phyloP scores from a whole-genome alignment of 2,888 invertebrate genomes.

The Penaeus monodon region DNA sequence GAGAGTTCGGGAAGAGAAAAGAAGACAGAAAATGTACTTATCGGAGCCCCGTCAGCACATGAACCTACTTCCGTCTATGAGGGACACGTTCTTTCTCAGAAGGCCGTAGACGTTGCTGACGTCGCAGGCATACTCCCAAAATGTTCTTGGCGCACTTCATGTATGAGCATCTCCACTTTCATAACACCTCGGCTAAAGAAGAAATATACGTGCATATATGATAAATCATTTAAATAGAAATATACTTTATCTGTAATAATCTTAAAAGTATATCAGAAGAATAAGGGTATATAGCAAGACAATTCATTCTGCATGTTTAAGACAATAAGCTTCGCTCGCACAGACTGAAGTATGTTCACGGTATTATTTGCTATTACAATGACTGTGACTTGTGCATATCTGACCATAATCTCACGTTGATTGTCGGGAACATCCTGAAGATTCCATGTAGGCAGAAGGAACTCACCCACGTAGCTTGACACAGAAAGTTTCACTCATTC shows the following conservation, averaged over 20 bases:
- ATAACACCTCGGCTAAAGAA: neutral
- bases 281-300: too few relatives aligned
- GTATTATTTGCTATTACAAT: too few relatives aligned
- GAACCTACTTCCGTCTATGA: conserved; percentile 30
- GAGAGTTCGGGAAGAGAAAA: too few relatives aligned
- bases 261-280: too few relatives aligned
- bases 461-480: conserved; percentile 18
- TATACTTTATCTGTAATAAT: too few relatives aligned
- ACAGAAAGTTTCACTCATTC: neutral
- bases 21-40: too few relatives aligned
- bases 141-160: conserved; percentile 7
- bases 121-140: conserved; percentile 27
- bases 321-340: too few relatives aligned
- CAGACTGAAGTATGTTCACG: too few relatives aligned
- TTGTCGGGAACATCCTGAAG: neutral
- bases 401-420: neutral
- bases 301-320: too few relatives aligned
- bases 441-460: too few relatives aligned
- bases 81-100: neutral
- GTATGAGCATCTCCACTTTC: neutral
- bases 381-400: neutral
- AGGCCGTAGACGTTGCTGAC: neutral
- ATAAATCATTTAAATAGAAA: neutral
- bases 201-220: neutral
- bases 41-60: too few relatives aligned